Base-by-base conservation (phyloP, 2,888 invertebrate species). In the Taenaris catops region DNA sequence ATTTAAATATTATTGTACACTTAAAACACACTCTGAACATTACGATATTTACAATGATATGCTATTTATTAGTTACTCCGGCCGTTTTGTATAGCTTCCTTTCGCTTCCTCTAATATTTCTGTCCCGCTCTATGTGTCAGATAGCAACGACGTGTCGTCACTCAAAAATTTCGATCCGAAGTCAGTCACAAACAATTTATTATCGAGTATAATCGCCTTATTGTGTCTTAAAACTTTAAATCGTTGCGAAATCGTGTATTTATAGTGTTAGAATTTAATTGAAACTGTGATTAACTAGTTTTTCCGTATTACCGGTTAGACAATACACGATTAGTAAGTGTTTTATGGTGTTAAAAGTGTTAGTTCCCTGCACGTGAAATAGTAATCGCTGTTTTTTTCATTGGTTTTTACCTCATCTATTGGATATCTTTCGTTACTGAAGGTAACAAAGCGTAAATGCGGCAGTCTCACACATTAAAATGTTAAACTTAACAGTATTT, bases 181-280 rank as follows among this genome's bases (percentile, higher is more conserved):
- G 80, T 84, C 80, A 83, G 83, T 84, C 58, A 72, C 81, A 65
- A 67, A 73, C 53, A 53, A 47, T 65, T 49, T 52, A 56, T 58
- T 49, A 58, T 66, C 8, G 25, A 55, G 65, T 59, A 58, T 56
- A 65, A 69, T 68, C 69, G 63, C 70, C 61, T 66, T 68, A 61
- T 46, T 56, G 58, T 60, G 53, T 38, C 25, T 27, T 53, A 58
- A 61, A 52, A 44, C 44, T 49, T 49, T 34, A 44, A 58, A 56
- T 53, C 42, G 61, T 58, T 51, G 52, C 51, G 48, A 56, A 61
- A 60, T 62, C 49, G 28, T 23, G 25, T 23, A 24, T 17, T 31
- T 23, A n/a, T 31, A 14, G 23, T 29, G 25, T 16, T 21, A 17
- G 20, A 29, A 31, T 8, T 19, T n/a, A 23, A n/a, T 6, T 5